Evolutionary conservation across 2,888 invertebrate genomes (phyloP), one percentile per base, ranked within the genome.

Genomic region (Sinohyriopsis cumingii): DNA sequence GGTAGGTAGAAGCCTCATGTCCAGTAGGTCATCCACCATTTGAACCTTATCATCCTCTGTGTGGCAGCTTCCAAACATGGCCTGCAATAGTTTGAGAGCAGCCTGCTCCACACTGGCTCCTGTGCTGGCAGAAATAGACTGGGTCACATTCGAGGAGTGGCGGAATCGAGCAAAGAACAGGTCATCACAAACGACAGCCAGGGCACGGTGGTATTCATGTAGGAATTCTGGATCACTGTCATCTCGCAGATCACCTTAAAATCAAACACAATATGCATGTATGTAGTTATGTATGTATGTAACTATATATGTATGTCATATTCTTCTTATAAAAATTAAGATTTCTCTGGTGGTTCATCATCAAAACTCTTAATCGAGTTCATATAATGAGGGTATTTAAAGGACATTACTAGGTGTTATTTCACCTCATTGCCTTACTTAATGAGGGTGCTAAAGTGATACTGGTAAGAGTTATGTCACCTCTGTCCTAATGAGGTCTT

Each of bases 81-180:
- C 76, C 66, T 84, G 79, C 60, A 88, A 76, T 22, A 87, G 66
- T 55, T 82, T 79, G 20, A 79, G 66, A 6, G 86, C 84, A 12
- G 83, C 77, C 20, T 77, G 71, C 33, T 79, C 81, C 24, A 76
- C 71, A 24, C 68, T 71, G 7, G 77, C 73, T 22, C 77, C 71
- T 9, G 81, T 67, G 56, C 73, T 75, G 55, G 80, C 70, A 45
- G 45, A 45, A 5, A 82, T 65, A 20, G 78, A 67, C 55, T 80
- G 73, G 4, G 81, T 71, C 12, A 80, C 67, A 0, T 75, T 67
- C 0, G 85, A 82, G 9, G 81, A 74, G 12, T 79, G 78, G 12
- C 79, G 79, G 75, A 86, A 87, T 24, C 88, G 80, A 5, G 89
- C 82, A 61, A 89, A 88, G 86, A 89, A 89, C 59, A 89, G 79